Base-by-base conservation (phyloP, 2,113 vertebrate species). In the Tetrax tetrax region DNA sequence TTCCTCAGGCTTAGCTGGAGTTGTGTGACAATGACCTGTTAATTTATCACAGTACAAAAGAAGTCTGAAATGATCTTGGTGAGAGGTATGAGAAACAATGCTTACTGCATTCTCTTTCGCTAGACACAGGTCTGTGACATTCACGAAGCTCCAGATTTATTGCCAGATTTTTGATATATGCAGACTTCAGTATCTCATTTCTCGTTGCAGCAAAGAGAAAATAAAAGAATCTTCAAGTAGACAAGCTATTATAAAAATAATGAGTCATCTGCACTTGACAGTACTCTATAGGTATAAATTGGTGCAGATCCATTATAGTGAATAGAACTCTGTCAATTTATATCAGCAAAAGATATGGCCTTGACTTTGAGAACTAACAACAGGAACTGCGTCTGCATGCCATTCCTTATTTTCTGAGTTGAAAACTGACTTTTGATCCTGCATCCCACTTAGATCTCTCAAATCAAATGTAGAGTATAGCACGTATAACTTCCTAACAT, bases 241-340 rank as follows among this genome's bases (percentile, higher is more conserved):
- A 56, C 19, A 86, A 75, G 24, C 43, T 86, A 65, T 66, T 92
- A 88, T 43, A 89, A 90, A 89, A 94, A 63, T 76, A 77, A 83
- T 3, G 6, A 92, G 20, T 93, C 47, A 80, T n/a, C 74, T 70
- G 53, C 70, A 92, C 88, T 96, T 64, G 48, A 96, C 27, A 41
- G 33, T 43, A 25, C 76, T 90, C 54, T 45, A 20, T 11, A 51
- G 43, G 56, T 66, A 83, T 25, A 81, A 86, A 88, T 27, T 48
- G 76, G 12, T 89, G 29, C 64, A 92, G 75, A 83, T n/a, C n/a
- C 60, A 85, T 60, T 88, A 54, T 15, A 83, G 56, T 1, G 3
- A 77, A 93, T 4, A 80, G 13, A 77, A 54, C 18, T 54, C 16
- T 77, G 47, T 51, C 66, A 90, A 28, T 80, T 93, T 90, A 16